These are phyloP conservation scores for Apis cerana DNA, from an alignment of 1,140 invertebrate genomes.

Conservation along the genomic window DNA sequence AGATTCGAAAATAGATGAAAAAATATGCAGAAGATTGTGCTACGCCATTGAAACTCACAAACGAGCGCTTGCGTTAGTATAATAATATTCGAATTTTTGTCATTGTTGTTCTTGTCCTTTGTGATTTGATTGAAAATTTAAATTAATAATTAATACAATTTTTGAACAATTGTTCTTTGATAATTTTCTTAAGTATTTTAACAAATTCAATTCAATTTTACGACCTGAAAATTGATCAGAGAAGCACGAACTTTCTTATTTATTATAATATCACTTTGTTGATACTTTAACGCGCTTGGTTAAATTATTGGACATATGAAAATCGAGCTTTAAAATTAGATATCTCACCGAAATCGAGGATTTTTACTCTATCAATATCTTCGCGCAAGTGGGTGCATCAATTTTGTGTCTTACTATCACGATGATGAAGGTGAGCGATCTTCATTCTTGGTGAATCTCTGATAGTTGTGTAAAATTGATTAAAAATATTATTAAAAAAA, in stretches of 20 bases:
- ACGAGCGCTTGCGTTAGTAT: slow-evolving; percentile 5
- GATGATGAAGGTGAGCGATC: not conserved
- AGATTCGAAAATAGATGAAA: not conserved
- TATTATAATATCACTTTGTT: no score
- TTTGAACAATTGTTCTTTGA: no score
- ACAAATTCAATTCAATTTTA: no score
- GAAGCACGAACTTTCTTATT: no score
- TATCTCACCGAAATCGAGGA: not conserved
- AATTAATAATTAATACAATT: no score
- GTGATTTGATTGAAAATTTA: not conserved
- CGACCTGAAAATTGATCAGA: no score
- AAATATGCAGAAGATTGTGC: not conserved
- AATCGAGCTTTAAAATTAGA: not conserved
- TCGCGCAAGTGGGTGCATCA: not conserved
- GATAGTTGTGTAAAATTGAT: not conserved
- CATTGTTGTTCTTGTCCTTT: not conserved
- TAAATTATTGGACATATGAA: not conserved
- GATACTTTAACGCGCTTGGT: no score
- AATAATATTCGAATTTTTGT: not conserved
- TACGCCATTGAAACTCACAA: not conserved
- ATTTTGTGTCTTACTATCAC: not conserved
- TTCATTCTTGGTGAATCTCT: not conserved
- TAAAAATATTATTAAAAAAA: not conserved
- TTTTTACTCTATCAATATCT: not conserved
- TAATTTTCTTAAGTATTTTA: no score